Evolutionary conservation across 2,113 vertebrate species (phyloP).

Genomic region (Thalassoma bifasciatum): DNA sequence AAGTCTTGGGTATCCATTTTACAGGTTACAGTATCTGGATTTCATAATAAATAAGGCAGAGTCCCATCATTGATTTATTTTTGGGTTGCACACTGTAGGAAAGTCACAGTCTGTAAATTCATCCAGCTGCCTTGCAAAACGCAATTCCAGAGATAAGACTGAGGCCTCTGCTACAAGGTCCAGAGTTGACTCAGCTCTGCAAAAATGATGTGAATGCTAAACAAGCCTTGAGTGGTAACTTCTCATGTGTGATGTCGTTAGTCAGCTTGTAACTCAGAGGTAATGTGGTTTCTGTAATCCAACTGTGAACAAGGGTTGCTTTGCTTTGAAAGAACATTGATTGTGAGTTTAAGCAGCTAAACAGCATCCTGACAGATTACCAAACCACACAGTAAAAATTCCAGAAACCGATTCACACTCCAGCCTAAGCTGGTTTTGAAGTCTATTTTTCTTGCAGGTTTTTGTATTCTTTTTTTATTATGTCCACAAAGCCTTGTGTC

Average conservation of each 20-base stretch:
- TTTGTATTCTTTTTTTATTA: no score
- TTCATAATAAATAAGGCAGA: neutral
- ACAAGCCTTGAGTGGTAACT: slow-evolving; percentile 14
- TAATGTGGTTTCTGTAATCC: neutral
- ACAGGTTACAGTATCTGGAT: neutral
- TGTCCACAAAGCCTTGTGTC: neutral
- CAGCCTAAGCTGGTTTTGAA: no score
- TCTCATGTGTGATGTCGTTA: neutral
- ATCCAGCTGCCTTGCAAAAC: neutral
- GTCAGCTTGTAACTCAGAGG: neutral
- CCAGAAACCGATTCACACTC: no score
- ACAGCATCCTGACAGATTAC: neutral
- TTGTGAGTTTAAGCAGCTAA: neutral
- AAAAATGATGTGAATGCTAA: slow-evolving; percentile 21
- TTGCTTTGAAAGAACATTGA: neutral
- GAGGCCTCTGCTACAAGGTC: neutral
- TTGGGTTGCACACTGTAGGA: neutral
- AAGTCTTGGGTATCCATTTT: no score
- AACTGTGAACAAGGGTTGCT: neutral
- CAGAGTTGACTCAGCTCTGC: slow-evolving; percentile 2
- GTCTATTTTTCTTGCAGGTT: no score
- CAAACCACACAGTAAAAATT: no score
- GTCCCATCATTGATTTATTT: neutral
- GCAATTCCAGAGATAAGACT: slow-evolving; percentile 1
- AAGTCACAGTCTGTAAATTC: neutral